phyloP scores from a whole-genome alignment of 2,797 vertebrate genomes.

The Halcyon smyrnensis region DNA sequence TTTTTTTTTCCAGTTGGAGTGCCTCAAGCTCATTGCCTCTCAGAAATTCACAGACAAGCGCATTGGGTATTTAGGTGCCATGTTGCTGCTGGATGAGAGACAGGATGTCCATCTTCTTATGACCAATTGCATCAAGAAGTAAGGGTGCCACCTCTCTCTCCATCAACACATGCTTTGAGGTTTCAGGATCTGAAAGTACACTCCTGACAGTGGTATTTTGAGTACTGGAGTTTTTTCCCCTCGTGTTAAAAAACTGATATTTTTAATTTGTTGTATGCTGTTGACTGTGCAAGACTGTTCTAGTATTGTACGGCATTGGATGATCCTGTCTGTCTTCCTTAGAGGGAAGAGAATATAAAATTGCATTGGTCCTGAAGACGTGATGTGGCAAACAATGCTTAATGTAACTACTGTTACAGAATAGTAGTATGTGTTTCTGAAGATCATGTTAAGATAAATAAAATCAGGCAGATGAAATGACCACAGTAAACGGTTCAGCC shows the following conservation, averaged over 20 bases:
- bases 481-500: not conserved
- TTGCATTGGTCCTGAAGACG: not conserved
- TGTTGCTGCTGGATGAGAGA: constrained; percentile 97
- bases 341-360: not conserved
- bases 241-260: not conserved
- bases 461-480: not conserved
- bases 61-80: constrained; percentile 99
- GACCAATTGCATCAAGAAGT: constrained; percentile 99
- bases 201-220: not conserved
- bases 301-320: not conserved
- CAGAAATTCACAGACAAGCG: constrained; percentile 99
- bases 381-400: not conserved
- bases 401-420: not conserved
- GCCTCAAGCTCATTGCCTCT: constrained; percentile 98
- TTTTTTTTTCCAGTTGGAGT: constrained; percentile 89
- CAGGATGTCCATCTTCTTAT: constrained; percentile 99
- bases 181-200: not conserved
- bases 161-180: constrained; percentile 14
- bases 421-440: not conserved
- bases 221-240: not conserved
- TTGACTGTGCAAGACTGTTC: not conserved
- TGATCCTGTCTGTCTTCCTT: not conserved
- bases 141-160: constrained; percentile 73
- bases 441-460: not conserved
- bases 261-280: not conserved